A percentile compares a stretch with the other conserved stretches of the same genome.
These are phyloP conservation scores for Typhlichthys eigenmanni DNA, from an alignment of 2,797 vertebrate species.

Conservation along the genomic window DNA sequence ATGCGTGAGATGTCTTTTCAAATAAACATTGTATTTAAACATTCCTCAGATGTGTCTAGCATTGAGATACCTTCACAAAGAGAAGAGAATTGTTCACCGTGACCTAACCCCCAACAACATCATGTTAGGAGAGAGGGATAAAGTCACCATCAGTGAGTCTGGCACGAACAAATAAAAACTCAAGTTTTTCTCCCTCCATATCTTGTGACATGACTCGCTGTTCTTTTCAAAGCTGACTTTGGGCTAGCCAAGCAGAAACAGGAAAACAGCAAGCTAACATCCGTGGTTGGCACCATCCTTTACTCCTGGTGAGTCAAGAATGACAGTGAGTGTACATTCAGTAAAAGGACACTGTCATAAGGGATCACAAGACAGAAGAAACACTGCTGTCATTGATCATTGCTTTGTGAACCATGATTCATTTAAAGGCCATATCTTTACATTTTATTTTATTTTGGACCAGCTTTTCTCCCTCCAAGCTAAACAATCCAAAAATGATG, in stretches of 20 bases:
- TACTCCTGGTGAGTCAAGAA: conserved; percentile 83
- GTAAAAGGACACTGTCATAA: background rate
- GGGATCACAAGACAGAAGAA: no score
- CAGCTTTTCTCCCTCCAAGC: no score
- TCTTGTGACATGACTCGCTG: background rate
- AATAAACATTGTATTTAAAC: background rate
- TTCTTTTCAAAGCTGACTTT: conserved; percentile 83
- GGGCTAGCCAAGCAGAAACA: conserved; percentile 92
- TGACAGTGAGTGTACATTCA: background rate
- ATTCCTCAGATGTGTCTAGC: conserved; percentile 85
- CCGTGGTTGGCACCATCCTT: conserved; percentile 89
- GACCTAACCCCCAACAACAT: conserved; percentile 89
- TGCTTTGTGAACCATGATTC: no score
- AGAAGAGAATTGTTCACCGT: conserved; percentile 88
- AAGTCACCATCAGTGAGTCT: conserved; percentile 87
- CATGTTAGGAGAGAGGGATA: conserved; percentile 88
- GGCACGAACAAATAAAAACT: fast-evolving
- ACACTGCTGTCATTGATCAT: no score
- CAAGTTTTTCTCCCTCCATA: background rate
- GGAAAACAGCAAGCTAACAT: conserved; percentile 87
- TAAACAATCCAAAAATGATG: no score
- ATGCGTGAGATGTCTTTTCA: background rate
- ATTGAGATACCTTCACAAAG: conserved; percentile 88
- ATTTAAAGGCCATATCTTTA: no score
- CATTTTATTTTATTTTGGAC: no score